These are phyloP conservation scores for Bruchidius siliquastri DNA, from an alignment of 2,888 invertebrate genomes.

Conservation along the genomic window DNA sequence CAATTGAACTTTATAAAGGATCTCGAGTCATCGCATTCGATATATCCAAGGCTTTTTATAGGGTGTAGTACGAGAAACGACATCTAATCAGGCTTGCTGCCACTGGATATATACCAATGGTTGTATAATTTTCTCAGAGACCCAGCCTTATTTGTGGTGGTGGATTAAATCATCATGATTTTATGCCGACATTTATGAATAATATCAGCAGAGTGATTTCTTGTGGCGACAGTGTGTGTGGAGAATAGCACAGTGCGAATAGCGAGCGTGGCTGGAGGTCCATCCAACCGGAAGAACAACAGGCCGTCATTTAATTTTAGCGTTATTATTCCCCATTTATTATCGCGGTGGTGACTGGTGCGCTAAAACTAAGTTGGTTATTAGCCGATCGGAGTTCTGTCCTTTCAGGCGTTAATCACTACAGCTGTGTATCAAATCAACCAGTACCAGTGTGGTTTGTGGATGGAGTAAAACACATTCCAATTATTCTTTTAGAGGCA, in stretches of 20 bases:
- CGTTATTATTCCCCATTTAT: not conserved
- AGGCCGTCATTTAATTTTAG: not conserved
- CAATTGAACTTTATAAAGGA: too few relatives aligned
- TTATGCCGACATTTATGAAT: too few relatives aligned
- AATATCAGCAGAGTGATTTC: not conserved
- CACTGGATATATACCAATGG: too few relatives aligned
- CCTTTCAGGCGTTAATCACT: not conserved
- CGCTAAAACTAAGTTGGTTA: not conserved
- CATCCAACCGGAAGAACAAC: not conserved
- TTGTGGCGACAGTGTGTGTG: not conserved
- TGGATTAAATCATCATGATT: too few relatives aligned
- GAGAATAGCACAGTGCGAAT: not conserved
- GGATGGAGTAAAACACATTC: too few relatives aligned
- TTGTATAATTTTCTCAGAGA: too few relatives aligned
- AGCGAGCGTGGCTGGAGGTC: not conserved
- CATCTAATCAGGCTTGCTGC: too few relatives aligned
- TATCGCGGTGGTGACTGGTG: not conserved
- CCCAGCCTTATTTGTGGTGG: too few relatives aligned
- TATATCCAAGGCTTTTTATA: too few relatives aligned
- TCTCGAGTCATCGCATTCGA: too few relatives aligned
- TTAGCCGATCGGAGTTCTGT: not conserved
- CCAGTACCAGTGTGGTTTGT: not conserved
- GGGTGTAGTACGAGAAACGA: too few relatives aligned
- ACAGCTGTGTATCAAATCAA: not conserved
- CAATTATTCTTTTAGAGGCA: too few relatives aligned